Conservation (phyloP, 2,888 invertebrate genomes). For the Halictus quadricinctus region DNA sequence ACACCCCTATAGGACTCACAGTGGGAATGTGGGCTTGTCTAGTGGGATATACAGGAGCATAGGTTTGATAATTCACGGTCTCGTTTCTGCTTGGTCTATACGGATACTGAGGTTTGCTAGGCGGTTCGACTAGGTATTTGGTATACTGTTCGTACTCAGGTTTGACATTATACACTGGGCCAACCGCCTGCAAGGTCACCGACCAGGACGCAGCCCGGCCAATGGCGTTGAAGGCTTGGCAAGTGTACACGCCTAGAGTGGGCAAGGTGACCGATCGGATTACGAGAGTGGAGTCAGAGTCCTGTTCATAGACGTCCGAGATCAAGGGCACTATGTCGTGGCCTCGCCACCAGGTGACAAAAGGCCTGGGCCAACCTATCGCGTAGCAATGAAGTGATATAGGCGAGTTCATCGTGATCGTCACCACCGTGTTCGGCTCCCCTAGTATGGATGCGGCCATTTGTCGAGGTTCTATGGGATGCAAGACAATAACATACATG, state of each 20-base stretch:
- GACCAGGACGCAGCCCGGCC: conserved; percentile 91
- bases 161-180: conserved; percentile 86
- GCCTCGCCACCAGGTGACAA: conserved; percentile 93
- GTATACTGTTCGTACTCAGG: conserved; percentile 85
- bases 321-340: conserved; percentile 89
- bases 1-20: conserved; percentile 72
- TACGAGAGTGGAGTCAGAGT: conserved; percentile 88
- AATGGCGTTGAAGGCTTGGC: conserved; percentile 93
- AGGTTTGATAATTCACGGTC: conserved; percentile 74
- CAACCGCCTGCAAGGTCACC: conserved; percentile 88
- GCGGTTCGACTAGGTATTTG: conserved; percentile 86
- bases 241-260: conserved; percentile 93
- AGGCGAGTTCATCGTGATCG: conserved; percentile 89
- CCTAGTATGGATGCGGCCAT: conserved; percentile 87
- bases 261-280: conserved; percentile 88
- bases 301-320: conserved; percentile 88
- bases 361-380: conserved; percentile 91
- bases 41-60: conserved; percentile 80
- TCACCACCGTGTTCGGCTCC: conserved; percentile 86
- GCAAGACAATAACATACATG: conserved; percentile 66
- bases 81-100: conserved; percentile 75
- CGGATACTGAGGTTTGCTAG: conserved; percentile 80
- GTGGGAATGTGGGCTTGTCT: conserved; percentile 71
- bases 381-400: conserved; percentile 90
- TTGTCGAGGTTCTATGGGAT: conserved; percentile 85